Conservation (phyloP, 2,888 invertebrate genomes). For the Dolichopus griseipennis region DNA sequence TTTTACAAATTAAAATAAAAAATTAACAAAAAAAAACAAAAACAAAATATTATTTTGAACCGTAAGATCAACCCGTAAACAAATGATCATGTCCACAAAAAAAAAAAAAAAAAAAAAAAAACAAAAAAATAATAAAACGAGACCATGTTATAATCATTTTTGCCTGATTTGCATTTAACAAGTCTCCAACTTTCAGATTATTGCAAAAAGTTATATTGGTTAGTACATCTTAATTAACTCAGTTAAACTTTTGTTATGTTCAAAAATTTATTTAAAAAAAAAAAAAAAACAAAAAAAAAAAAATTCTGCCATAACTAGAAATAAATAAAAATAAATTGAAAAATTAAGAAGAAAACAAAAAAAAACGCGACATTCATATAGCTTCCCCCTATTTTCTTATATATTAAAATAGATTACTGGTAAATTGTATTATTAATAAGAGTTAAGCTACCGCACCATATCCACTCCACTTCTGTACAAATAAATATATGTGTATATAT, state of each 20-base stretch:
- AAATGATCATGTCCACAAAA: conserved; percentile 17
- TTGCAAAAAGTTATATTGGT: conserved; percentile 1
- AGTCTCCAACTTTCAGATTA: conserved; percentile 16
- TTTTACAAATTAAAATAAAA: too few relatives aligned
- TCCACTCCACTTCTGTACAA: too few relatives aligned
- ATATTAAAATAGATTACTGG: too few relatives aligned
- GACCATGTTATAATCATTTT: conserved; percentile 17
- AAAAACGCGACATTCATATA: too few relatives aligned
- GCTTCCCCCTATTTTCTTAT: too few relatives aligned
- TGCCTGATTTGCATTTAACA: conserved; percentile 24
- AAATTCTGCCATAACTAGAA: not conserved
- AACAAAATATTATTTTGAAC: not conserved
- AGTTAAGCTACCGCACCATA: too few relatives aligned
- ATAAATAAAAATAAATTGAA: not conserved
- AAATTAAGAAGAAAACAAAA: too few relatives aligned
- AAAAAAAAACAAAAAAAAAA: not conserved
- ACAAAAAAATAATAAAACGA: conserved; percentile 10
- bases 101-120: too few relatives aligned
- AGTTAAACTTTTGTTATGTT: conserved; percentile 3
- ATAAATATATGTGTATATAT: too few relatives aligned
- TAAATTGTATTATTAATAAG: too few relatives aligned
- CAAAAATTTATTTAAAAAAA: not conserved
- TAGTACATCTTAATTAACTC: conserved; percentile 23
- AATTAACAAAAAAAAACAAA: not conserved
- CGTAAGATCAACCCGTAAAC: conserved; percentile 4